Evolutionary conservation across 1,140 invertebrate genomes (phyloP).

Genomic region (Zophobas atratus): DNA sequence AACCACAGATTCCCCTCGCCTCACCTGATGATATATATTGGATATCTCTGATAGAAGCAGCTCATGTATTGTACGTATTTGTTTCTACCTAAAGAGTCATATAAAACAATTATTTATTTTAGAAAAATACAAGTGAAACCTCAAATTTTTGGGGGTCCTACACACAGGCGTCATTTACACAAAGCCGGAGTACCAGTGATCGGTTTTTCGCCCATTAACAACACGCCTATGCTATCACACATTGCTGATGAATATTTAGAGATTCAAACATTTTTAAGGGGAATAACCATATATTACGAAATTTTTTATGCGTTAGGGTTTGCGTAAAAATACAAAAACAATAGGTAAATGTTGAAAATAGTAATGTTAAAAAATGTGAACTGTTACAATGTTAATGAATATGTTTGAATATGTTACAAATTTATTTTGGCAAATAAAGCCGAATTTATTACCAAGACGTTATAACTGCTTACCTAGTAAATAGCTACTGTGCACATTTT

Average conservation of each 20-base stretch:
- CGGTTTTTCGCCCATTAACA: conserved; percentile 87
- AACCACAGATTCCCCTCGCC: conserved; percentile 79
- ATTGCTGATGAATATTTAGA: conserved; percentile 86
- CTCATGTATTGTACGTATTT: conserved; percentile 69
- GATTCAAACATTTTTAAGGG: conserved; percentile 78
- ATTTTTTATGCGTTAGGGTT: conserved; percentile 68
- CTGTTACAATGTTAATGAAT: too few relatives aligned
- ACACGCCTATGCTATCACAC: conserved; percentile 81
- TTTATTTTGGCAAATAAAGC: too few relatives aligned
- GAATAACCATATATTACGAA: conserved; percentile 80
- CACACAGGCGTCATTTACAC: conserved; percentile 83
- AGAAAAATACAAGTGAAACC: conserved; percentile 76
- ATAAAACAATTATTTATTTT: conserved; percentile 57
- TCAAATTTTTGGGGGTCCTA: conserved; percentile 86
- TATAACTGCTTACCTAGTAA: too few relatives aligned
- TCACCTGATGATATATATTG: conserved; percentile 82
- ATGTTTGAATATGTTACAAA: too few relatives aligned
- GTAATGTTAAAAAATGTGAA: too few relatives aligned
- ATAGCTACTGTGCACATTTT: too few relatives aligned
- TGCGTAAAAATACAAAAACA: too few relatives aligned
- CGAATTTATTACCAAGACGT: too few relatives aligned
- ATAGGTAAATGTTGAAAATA: too few relatives aligned
- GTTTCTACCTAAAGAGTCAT: not conserved
- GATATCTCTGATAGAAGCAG: conserved; percentile 82
- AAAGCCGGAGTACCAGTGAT: conserved; percentile 79